Conservation (phyloP, 2,888 invertebrate species). For the Cacoxenus indagator region DNA sequence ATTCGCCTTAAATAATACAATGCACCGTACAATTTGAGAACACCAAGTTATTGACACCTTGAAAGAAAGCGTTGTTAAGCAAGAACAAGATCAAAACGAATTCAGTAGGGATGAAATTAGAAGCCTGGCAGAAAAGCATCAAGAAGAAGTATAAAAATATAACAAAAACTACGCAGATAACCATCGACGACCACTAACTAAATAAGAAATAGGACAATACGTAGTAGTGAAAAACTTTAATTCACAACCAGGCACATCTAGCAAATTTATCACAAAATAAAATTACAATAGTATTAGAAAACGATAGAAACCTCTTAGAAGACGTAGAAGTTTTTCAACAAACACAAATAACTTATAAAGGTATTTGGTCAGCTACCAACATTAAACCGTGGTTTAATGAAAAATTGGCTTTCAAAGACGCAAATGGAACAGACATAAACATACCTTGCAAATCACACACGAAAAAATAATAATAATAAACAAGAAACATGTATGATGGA, state of each 20-base stretch:
- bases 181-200: neutral
- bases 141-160: neutral
- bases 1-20: neutral
- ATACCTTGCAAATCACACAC: neutral
- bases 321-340: too few species aligned
- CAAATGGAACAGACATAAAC: neutral
- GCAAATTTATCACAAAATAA: too few species aligned
- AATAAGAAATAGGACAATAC: neutral
- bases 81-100: neutral
- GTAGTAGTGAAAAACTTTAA: neutral
- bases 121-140: neutral
- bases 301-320: too few species aligned
- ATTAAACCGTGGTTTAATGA: too few species aligned
- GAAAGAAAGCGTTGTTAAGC: neutral
- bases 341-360: too few species aligned
- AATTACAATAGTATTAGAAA: too few species aligned
- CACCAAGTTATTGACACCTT: neutral
- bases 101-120: neutral
- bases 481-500: neutral
- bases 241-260: neutral
- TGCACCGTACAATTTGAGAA: neutral
- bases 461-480: neutral
- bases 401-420: neutral
- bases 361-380: too few species aligned
- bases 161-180: neutral